Evolutionary conservation across 2,888 invertebrate genomes (phyloP).

Genomic region (Melanchra persicariae): DNA sequence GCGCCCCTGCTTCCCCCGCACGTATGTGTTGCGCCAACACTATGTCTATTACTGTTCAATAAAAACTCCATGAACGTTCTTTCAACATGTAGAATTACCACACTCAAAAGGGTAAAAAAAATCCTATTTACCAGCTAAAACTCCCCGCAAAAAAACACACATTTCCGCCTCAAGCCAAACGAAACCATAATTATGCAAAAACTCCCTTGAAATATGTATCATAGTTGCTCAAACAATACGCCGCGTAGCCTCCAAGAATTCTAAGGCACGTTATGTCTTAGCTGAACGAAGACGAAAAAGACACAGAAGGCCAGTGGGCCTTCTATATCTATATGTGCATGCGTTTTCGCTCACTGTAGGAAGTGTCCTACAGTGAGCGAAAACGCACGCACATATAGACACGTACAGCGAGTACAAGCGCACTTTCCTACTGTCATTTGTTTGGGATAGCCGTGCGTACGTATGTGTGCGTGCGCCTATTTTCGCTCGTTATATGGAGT

Average conservation of each 20-base stretch:
- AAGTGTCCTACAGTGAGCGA: not conserved
- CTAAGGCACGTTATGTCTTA: slow-evolving; percentile 56
- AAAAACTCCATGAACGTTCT: no score
- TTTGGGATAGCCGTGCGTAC: not conserved
- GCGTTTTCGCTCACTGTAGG: no score
- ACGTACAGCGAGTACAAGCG: not conserved
- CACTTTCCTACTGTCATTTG: not conserved
- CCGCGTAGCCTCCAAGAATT: slow-evolving; percentile 58
- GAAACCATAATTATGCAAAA: slow-evolving; percentile 42
- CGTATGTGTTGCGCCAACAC: no score
- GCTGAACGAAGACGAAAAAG: not conserved
- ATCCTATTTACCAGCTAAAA: not conserved
- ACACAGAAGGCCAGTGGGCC: no score
- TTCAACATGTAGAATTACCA: not conserved
- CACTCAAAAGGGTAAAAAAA: not conserved
- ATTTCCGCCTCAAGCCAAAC: slow-evolving; percentile 18
- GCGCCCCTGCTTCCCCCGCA: no score
- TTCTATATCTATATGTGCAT: no score
- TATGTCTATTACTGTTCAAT: not conserved
- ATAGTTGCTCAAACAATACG: slow-evolving; percentile 57
- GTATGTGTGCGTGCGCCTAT: not conserved
- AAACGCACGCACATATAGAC: not conserved
- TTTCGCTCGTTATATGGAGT: not conserved
- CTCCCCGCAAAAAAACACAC: slow-evolving; percentile 4
- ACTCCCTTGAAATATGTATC: slow-evolving; percentile 55